phyloP scores from a whole-genome alignment of 2,888 invertebrate species.

The Campoplex nolae region DNA sequence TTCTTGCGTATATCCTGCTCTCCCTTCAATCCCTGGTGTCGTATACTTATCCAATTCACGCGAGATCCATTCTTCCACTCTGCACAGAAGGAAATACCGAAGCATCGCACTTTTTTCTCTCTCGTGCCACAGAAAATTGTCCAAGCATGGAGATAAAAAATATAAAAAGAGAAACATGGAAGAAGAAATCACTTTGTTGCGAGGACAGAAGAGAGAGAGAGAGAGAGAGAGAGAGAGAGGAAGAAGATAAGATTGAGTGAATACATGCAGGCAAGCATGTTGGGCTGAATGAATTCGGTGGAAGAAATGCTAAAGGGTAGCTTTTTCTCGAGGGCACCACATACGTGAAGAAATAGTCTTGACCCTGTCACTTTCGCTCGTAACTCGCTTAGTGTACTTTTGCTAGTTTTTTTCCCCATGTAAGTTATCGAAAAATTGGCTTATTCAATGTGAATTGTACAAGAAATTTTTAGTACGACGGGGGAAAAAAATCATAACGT shows the following conservation, averaged over 20 bases:
- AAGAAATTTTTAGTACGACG: not conserved
- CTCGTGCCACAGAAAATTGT: slow-evolving; percentile 43
- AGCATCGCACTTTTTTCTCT: not conserved
- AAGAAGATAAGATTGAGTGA: not conserved
- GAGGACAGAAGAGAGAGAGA: not conserved
- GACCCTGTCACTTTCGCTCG: slow-evolving; percentile 31
- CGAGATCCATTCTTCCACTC: slow-evolving; percentile 27
- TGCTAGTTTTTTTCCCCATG: not conserved
- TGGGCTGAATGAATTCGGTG: slow-evolving; percentile 25
- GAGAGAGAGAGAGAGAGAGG: not conserved
- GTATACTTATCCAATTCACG: slow-evolving; percentile 33
- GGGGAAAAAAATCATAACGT: not conserved
- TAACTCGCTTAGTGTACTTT: slow-evolving; percentile 26
- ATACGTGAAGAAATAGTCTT: slow-evolving; percentile 28
- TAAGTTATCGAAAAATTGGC: slow-evolving; percentile 23
- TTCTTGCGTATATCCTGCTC: slow-evolving; percentile 1
- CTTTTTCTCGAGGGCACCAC: slow-evolving; percentile 42
- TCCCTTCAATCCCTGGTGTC: slow-evolving; percentile 18
- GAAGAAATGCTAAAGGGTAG: slow-evolving; percentile 34
- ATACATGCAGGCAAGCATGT: slow-evolving; percentile 6
- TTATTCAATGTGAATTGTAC: not conserved
- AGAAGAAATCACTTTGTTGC: slow-evolving; percentile 44
- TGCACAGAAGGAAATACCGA: slow-evolving; percentile 24
- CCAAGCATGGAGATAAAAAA: slow-evolving; percentile 22
- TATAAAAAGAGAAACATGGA: not conserved